A percentile compares a stretch with the other conserved stretches of the same genome.
These are phyloP conservation scores for Notolabrus celidotus DNA, from an alignment of 2,797 vertebrate species.

Conservation along the genomic window DNA sequence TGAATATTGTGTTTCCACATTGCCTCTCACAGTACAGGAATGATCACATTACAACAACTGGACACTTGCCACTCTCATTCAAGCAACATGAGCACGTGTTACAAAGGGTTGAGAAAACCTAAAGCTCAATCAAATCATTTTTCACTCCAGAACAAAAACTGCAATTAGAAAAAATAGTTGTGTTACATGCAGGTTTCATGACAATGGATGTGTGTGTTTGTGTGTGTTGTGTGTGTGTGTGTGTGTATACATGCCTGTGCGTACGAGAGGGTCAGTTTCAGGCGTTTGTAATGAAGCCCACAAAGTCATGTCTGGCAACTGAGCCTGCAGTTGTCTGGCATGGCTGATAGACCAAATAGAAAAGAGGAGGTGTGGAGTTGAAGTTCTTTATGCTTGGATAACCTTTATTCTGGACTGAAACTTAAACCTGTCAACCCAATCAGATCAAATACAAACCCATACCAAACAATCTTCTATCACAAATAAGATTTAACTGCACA, in stretches of 20 bases:
- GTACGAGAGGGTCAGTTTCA: conserved; percentile 57
- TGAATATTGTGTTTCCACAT: conserved; percentile 61
- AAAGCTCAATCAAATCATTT: background rate
- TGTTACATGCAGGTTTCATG: background rate
- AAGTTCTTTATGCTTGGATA: conserved; percentile 41
- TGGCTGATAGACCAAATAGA: conserved; percentile 32
- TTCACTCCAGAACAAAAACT: background rate
- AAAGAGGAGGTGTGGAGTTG: conserved; percentile 35
- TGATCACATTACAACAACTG: conserved; percentile 52
- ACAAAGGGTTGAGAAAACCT: conserved; percentile 6
- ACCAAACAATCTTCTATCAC: background rate
- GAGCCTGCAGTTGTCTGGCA: conserved; percentile 58
- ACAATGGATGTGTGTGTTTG: conserved; percentile 11
- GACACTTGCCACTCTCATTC: conserved; percentile 27
- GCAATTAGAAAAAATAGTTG: background rate
- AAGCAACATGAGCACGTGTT: conserved; percentile 5
- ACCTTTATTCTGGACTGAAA: conserved; percentile 53
- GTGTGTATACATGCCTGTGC: conserved; percentile 1
- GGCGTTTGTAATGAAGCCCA: conserved; percentile 72
- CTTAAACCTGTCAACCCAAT: background rate
- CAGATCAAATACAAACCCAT: background rate
- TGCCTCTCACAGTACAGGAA: conserved; percentile 52
- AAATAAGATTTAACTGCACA: background rate
- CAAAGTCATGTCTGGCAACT: conserved; percentile 70
- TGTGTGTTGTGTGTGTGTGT: background rate